Percentiles rank a stretch among this genome's conserved stretches.
phyloP scores from a whole-genome alignment of 1,140 invertebrate species.

The Phthorimaea operculella region DNA sequence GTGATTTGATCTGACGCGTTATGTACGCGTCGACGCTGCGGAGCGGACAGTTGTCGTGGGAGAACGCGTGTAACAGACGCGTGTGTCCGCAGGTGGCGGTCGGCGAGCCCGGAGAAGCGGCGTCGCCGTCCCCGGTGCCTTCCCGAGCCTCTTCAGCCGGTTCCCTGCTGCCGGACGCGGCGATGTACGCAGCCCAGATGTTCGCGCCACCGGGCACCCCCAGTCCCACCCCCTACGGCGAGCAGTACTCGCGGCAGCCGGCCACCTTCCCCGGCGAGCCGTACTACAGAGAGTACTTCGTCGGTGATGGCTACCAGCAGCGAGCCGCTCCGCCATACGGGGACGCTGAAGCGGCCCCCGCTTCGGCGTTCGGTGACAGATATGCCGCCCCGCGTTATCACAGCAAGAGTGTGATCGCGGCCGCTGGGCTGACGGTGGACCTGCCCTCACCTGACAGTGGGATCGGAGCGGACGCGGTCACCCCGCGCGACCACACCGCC shows the following conservation, averaged over 20 bases:
- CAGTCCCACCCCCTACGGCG: constrained; percentile 63
- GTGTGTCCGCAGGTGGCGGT: constrained; percentile 66
- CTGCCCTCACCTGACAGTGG: constrained; percentile 92
- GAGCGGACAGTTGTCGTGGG: constrained; percentile 63
- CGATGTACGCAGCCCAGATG: constrained; percentile 67
- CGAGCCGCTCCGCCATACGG: constrained; percentile 56
- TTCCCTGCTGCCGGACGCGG: constrained; percentile 62
- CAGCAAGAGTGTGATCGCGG: constrained; percentile 67
- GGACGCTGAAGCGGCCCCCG: constrained; percentile 46
- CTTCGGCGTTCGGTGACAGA: constrained; percentile 54
- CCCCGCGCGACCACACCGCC: constrained; percentile 86
- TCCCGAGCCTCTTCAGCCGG: constrained; percentile 61
- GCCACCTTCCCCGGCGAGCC: constrained; percentile 55
- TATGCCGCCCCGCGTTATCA: constrained; percentile 63
- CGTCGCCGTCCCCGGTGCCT: constrained; percentile 59
- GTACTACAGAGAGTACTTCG: constrained; percentile 66
- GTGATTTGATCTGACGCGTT: constrained; percentile 51
- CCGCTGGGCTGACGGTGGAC: constrained; percentile 87
- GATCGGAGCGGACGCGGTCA: constrained; percentile 90
- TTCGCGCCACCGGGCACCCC: constrained; percentile 63
- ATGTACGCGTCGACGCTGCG: constrained; percentile 63
- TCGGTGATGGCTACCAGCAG: constrained; percentile 58
- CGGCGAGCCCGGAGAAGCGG: constrained; percentile 58
- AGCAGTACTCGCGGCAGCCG: constrained; percentile 54
- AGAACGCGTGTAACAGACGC: constrained; percentile 65